A percentile compares a stretch with the other conserved stretches of the same genome.
Conservation (phyloP, 2,888 invertebrate genomes). For the Calameuta pallipes region DNA sequence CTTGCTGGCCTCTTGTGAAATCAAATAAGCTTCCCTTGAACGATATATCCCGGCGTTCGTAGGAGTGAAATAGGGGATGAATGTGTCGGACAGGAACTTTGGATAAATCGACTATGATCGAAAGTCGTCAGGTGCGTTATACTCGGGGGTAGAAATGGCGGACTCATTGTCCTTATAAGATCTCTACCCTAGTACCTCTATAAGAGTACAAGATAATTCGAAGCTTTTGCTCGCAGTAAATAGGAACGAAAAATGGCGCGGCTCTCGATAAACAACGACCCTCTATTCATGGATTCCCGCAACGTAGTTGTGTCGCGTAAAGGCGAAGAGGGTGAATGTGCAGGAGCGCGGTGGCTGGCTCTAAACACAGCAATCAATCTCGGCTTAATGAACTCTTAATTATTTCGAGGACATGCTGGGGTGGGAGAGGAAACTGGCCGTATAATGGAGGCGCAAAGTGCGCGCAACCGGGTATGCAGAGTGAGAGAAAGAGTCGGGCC, state of each 20-base stretch:
- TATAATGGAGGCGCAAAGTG: conserved; percentile 64
- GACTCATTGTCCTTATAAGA: conserved; percentile 12
- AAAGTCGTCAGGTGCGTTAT: conserved; percentile 4
- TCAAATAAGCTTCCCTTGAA: background rate
- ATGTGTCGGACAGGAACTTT: background rate
- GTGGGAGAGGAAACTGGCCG: conserved; percentile 58
- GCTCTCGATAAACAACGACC: conserved; percentile 53
- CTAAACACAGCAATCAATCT: conserved; percentile 64
- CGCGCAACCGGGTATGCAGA: conserved; percentile 52
- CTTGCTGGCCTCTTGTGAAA: background rate
- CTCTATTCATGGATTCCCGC: conserved; percentile 54
- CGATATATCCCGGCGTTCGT: background rate
- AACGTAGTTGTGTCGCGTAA: conserved; percentile 11
- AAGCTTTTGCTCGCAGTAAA: background rate
- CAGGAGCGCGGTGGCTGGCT: conserved; percentile 30
- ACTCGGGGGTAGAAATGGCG: conserved; percentile 11
- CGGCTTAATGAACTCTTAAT: conserved; percentile 65
- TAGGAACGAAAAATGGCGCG: conserved; percentile 25
- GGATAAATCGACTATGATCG: background rate
- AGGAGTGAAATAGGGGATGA: background rate
- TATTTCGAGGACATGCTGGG: conserved; percentile 61
- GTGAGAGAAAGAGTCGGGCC: conserved; percentile 31
- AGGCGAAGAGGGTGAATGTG: conserved; percentile 24
- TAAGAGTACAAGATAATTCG: conserved; percentile 11
- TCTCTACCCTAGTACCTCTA: conserved; percentile 13